Conservation (phyloP, 1,140 invertebrate species). For the Limonius californicus region DNA sequence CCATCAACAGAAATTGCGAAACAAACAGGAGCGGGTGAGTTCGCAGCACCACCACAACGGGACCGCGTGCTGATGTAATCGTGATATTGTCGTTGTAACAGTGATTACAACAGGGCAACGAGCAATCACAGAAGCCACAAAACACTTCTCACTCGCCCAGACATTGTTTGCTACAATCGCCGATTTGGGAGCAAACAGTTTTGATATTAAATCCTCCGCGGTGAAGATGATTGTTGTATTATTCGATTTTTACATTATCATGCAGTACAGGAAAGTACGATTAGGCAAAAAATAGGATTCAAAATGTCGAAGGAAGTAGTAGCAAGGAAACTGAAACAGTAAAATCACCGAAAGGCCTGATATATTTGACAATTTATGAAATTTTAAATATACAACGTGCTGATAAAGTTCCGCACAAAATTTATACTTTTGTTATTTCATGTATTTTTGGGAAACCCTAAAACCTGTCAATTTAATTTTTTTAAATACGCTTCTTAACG, state of each 20-base stretch:
- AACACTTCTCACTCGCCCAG: neutral
- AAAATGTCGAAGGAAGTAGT: too few species aligned
- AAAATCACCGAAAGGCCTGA: neutral
- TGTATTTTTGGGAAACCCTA: too few species aligned
- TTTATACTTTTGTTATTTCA: too few species aligned
- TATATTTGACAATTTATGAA: too few species aligned
- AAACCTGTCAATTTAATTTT: too few species aligned
- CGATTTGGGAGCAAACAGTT: neutral
- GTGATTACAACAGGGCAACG: neutral
- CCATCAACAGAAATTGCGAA: too few species aligned
- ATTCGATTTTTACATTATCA: neutral
- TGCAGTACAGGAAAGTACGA: too few species aligned
- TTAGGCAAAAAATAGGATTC: too few species aligned
- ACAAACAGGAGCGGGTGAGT: neutral
- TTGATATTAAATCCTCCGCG: neutral
- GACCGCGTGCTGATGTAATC: neutral
- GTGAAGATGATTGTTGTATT: neutral
- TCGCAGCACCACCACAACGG: neutral
- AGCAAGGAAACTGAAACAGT: neutral
- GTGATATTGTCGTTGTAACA: conserved; percentile 1
- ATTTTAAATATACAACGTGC: too few species aligned
- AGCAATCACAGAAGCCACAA: neutral
- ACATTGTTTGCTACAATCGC: neutral
- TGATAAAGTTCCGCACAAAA: too few species aligned
- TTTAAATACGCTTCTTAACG: too few species aligned